Conservation (phyloP, 2,888 invertebrate species). For the Lamellibrachia columna region DNA sequence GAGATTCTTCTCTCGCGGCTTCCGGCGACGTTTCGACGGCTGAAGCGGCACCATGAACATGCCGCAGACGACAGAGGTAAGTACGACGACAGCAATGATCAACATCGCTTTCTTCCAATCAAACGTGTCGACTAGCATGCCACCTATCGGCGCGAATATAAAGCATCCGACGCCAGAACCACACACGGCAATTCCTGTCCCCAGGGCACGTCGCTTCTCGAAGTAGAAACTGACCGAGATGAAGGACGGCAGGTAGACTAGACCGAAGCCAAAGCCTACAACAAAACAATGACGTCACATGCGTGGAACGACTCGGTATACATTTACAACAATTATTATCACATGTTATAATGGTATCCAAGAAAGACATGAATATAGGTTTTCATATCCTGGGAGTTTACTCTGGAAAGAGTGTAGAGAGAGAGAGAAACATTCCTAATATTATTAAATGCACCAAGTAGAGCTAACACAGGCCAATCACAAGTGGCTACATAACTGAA, state of each 20-base stretch:
- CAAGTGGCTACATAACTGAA: too few relatives aligned
- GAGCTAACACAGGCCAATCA: too few relatives aligned
- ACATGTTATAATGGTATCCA: not conserved
- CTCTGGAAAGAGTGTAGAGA: too few relatives aligned
- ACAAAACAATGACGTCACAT: constrained; percentile 32
- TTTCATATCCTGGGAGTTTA: too few relatives aligned
- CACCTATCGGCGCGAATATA: constrained; percentile 80
- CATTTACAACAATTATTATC: not conserved
- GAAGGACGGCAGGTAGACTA: constrained; percentile 95
- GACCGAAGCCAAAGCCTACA: constrained; percentile 89
- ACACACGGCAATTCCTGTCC: constrained; percentile 94
- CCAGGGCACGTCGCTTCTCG: constrained; percentile 92
- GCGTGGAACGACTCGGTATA: not conserved
- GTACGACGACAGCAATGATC: constrained; percentile 78
- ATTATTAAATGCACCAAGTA: too few relatives aligned
- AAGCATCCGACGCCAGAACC: constrained; percentile 97
- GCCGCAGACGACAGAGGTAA: constrained; percentile 82
- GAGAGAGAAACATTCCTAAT: too few relatives aligned
- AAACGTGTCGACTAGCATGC: constrained; percentile 71
- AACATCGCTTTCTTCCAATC: constrained; percentile 84
- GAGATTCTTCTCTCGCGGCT: constrained; percentile 54
- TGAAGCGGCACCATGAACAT: constrained; percentile 84
- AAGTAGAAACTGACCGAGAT: constrained; percentile 97
- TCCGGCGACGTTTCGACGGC: constrained; percentile 36
- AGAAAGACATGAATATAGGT: not conserved